Conservation (phyloP, 2,113 vertebrate species). For the Eupsittula cactorum region DNA sequence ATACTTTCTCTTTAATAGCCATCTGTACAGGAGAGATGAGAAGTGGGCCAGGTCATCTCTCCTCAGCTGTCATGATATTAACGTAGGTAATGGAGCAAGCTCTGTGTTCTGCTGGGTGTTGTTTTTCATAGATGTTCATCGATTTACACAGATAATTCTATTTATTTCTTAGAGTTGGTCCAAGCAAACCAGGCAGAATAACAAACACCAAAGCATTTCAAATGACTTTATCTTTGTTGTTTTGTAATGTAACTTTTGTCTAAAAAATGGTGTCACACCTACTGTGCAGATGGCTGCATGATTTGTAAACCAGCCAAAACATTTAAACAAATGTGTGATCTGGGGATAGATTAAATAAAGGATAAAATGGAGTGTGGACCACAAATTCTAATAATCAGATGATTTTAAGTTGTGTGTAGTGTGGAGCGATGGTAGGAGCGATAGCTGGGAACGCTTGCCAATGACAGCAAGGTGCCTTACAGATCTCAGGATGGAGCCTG, state of each 20-base stretch:
- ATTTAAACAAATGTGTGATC: constrained; percentile 90
- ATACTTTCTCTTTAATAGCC: constrained; percentile 99
- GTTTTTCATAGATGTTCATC: constrained; percentile 95
- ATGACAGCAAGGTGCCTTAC: constrained; percentile 84
- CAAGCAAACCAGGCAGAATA: constrained; percentile 88
- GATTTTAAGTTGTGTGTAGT: constrained; percentile 80
- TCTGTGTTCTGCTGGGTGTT: constrained; percentile 92
- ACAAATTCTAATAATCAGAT: constrained; percentile 85
- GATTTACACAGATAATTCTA: constrained; percentile 97
- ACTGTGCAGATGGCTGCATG: constrained; percentile 85
- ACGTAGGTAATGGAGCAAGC: constrained; percentile 99
- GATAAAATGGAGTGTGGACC: constrained; percentile 83
- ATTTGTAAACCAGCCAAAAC: constrained; percentile 88
- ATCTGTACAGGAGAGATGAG: constrained; percentile 99
- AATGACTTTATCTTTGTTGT: constrained; percentile 86
- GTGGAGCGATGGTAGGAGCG: constrained; percentile 71
- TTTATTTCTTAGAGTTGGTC: constrained; percentile 94
- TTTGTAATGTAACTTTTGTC: constrained; percentile 86
- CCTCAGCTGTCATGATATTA: constrained; percentile 99
- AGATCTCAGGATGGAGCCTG: constrained; percentile 89
- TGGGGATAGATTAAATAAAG: constrained; percentile 83
- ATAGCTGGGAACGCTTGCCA: constrained; percentile 81
- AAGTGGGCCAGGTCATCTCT: constrained; percentile 96
- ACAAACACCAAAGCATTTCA: constrained; percentile 86
- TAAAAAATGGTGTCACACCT: constrained; percentile 83